Evolutionary conservation across 1,140 invertebrate species (phyloP).

Genomic region (Brachionus angularis): DNA sequence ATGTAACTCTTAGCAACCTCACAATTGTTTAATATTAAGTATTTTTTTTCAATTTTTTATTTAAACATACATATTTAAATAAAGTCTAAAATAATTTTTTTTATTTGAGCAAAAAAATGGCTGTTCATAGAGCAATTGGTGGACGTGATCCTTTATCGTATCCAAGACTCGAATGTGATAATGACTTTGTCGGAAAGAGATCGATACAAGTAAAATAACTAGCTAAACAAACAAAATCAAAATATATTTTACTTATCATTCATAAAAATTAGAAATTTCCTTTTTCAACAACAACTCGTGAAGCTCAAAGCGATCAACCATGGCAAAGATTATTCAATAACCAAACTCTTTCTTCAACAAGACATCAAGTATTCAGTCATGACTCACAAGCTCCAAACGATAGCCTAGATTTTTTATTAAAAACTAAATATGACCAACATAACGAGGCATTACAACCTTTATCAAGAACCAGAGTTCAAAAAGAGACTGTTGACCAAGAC

Average conservation of each 20-base stretch:
- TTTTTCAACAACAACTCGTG: background rate
- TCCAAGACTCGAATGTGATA: slow-evolving; percentile 52
- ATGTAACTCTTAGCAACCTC: slow-evolving; percentile 25
- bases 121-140: slow-evolving; percentile 38
- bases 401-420: slow-evolving; percentile 56
- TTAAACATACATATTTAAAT: slow-evolving; percentile 13
- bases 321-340: slow-evolving; percentile 54
- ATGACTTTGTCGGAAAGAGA: slow-evolving; percentile 49
- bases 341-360: slow-evolving; percentile 51
- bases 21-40: slow-evolving; percentile 28
- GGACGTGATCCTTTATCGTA: slow-evolving; percentile 54
- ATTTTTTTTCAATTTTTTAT: background rate
- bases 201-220: slow-evolving; percentile 47
- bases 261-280: slow-evolving; percentile 36
- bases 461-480: slow-evolving; percentile 53
- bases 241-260: background rate
- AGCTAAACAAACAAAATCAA: background rate
- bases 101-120: slow-evolving; percentile 1
- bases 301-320: slow-evolving; percentile 49
- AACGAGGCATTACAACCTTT: slow-evolving; percentile 51
- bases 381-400: slow-evolving; percentile 56
- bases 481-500: slow-evolving; percentile 52
- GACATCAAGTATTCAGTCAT: slow-evolving; percentile 52
- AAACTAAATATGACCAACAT: slow-evolving; percentile 57
- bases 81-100: background rate